Evolutionary conservation across 2,797 vertebrate species (phyloP), one percentile per base, ranked within the genome.

Genomic region (Tolypeutes matacus): DNA sequence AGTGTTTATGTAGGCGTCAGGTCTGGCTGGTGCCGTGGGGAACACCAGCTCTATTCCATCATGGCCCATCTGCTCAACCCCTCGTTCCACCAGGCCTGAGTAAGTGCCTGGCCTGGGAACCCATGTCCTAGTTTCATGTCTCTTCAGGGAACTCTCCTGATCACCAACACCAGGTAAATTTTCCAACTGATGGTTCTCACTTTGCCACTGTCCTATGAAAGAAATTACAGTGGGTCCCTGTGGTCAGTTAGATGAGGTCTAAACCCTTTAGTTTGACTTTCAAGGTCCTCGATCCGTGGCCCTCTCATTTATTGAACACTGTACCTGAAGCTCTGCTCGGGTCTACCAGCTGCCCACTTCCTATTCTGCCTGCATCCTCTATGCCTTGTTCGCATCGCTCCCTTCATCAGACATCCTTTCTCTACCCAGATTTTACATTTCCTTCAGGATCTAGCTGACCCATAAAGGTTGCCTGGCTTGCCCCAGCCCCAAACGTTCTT

Each of bases 311-410:
- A 14, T 51, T 94, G 64, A 13, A 6, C 9, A 49, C 5, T 8
- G 31, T 1, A 2, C n/a, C 53, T 0, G 0, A 17, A 65, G 49
- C 14, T 29, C 20, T 18, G n/a, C 31, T 58, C 18, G 7, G 1
- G 31, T 3, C 34, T 7, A 7, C 5, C 0, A 12, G 25, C 13
- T 49, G 3, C 31, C 25, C 76, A 10, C 20, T 34, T 31, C 77
- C 39, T 42, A 12, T 20, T 39, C 20, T 27, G 9, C 31, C 15
- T 34, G 25, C 62, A 3, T 0, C 42, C 34, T 70, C 36, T 4
- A 0, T 20, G 13, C 49, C 34, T 73, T 46, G 12, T 9, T 69
- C n/a, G 15, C 14, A 10, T 3, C 21, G 20, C 3, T 75, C 20
- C 2, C 25, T 36, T 58, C 4, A 73, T 29, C 20, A 14, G 64